Evolutionary conservation across 2,888 invertebrate genomes (phyloP).

Genomic region (Elysia crispata): DNA sequence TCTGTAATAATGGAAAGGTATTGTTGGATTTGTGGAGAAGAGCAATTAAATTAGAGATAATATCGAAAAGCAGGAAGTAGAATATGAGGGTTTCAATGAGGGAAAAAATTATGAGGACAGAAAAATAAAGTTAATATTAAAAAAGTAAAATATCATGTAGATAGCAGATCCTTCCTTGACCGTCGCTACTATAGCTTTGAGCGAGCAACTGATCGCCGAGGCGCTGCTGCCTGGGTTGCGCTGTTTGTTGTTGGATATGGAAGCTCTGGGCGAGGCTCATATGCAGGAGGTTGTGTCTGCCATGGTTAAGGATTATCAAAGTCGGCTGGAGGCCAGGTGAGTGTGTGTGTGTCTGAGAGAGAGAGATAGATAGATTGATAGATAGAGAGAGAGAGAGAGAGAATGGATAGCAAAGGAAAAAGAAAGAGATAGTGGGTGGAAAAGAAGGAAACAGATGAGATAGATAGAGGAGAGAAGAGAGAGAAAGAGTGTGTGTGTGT

Average conservation of each 20-base stretch:
- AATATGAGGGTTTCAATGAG: too few relatives aligned
- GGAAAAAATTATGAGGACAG: too few relatives aligned
- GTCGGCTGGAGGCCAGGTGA: slow-evolving; percentile 61
- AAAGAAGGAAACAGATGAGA: too few relatives aligned
- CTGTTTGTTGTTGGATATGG: slow-evolving; percentile 75
- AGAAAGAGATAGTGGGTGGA: too few relatives aligned
- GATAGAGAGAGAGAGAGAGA: slow-evolving; percentile 9
- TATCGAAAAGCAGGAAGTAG: too few relatives aligned
- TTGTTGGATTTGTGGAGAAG: too few relatives aligned
- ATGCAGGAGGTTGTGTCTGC: slow-evolving; percentile 73
- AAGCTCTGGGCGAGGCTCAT: slow-evolving; percentile 74
- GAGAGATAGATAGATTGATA: slow-evolving; percentile 26
- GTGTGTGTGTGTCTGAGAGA: slow-evolving; percentile 29
- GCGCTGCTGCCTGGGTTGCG: slow-evolving; percentile 77
- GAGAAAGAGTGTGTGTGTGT: neutral
- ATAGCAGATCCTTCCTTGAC: slow-evolving; percentile 11
- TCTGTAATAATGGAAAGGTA: too few relatives aligned
- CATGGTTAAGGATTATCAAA: slow-evolving; percentile 76
- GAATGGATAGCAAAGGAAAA: neutral
- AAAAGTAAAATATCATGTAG: too few relatives aligned
- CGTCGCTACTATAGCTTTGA: slow-evolving; percentile 69
- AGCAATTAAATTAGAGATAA: too few relatives aligned
- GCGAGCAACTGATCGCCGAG: slow-evolving; percentile 76
- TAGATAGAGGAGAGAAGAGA: too few relatives aligned
- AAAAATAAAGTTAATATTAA: too few relatives aligned